Evolutionary conservation across 2,113 vertebrate genomes (phyloP).

Genomic region (Vireo altiloquus): DNA sequence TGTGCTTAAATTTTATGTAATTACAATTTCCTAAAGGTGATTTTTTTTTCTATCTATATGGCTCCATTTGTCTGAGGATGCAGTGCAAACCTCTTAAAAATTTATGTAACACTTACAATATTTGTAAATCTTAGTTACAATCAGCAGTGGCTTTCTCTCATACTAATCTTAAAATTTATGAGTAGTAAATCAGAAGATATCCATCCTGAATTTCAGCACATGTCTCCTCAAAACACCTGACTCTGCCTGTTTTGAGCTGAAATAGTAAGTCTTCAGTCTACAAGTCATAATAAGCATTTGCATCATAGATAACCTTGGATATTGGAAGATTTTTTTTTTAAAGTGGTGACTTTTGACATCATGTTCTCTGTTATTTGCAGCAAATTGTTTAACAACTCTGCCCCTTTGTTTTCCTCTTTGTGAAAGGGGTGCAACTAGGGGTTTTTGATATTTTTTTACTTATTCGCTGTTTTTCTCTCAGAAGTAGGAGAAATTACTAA

Average conservation of each 20-base stretch:
- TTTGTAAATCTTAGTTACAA: background rate
- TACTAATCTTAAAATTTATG: background rate
- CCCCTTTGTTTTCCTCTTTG: background rate
- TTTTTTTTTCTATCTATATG: background rate
- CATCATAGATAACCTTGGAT: background rate
- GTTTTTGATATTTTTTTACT: background rate
- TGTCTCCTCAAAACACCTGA: background rate
- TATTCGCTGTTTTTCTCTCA: background rate
- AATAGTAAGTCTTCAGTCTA: background rate
- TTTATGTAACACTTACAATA: background rate
- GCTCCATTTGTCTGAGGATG: background rate
- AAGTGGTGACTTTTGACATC: background rate
- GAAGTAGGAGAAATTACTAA: background rate
- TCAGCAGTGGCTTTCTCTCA: background rate
- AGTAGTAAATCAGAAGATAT: background rate
- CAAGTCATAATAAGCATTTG: background rate
- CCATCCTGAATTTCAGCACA: background rate
- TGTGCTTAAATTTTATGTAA: background rate
- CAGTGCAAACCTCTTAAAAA: background rate
- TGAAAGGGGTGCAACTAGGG: background rate
- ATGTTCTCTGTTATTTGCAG: background rate
- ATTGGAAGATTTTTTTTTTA: background rate
- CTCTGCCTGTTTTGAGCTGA: background rate
- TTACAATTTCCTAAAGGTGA: background rate
- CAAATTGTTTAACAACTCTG: background rate